Percentiles rank a stretch among this genome's conserved stretches.
Conservation (phyloP, 2,113 vertebrate species). For the Takifugu flavidus region DNA sequence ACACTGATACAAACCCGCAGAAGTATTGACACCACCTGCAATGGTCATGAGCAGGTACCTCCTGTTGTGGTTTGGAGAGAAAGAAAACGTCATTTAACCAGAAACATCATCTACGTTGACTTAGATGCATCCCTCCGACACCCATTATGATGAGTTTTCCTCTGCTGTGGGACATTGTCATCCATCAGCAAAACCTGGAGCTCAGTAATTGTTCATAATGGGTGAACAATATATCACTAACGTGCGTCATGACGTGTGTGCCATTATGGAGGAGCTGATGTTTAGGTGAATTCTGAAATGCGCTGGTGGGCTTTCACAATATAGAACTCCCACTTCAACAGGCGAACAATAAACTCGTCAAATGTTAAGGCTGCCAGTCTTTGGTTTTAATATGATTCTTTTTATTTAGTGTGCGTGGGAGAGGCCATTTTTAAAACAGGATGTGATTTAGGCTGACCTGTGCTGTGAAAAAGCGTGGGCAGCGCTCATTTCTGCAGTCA, state of each 20-base stretch:
- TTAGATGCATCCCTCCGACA: background rate
- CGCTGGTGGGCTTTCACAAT: too few species aligned
- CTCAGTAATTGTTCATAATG: constrained; percentile 40
- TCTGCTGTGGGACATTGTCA: constrained; percentile 33
- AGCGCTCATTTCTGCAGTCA: background rate
- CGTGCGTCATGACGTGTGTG: constrained; percentile 14
- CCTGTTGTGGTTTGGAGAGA: too few species aligned
- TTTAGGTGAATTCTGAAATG: background rate
- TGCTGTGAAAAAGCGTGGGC: background rate
- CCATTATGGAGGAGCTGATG: constrained; percentile 33
- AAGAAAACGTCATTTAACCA: too few species aligned
- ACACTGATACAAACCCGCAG: too few species aligned
- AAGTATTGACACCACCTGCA: too few species aligned
- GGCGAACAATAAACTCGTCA: background rate
- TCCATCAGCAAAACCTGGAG: constrained; percentile 16
- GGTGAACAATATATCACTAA: constrained; percentile 25
- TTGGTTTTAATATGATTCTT: too few species aligned
- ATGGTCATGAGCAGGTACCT: too few species aligned
- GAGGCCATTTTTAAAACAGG: constrained; percentile 1
- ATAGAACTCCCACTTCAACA: background rate
- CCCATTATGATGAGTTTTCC: constrained; percentile 14
- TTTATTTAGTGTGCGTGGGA: background rate
- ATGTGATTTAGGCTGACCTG: background rate
- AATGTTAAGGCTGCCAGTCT: background rate
- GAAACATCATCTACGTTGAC: too few species aligned